A percentile compares a stretch with the other conserved stretches of the same genome.
Conservation (phyloP, 2,113 vertebrate genomes). For the Protobothrops flavoviridis region DNA sequence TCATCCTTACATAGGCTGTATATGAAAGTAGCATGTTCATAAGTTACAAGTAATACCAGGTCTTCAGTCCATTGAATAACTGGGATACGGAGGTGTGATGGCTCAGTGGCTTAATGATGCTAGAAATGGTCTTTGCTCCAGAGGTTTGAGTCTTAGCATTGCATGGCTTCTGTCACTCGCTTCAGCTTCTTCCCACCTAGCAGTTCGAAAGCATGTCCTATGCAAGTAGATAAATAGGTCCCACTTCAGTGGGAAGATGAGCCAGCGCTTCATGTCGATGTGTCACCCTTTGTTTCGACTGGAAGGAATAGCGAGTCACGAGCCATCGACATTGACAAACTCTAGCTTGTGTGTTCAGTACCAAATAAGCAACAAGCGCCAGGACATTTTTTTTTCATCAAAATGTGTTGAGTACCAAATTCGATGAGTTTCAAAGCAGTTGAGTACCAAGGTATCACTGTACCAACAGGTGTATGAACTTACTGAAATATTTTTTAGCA, state of each 20-base stretch:
- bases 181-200: no score
- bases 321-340: neutral
- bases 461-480: neutral
- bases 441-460: neutral
- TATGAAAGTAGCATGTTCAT: neutral
- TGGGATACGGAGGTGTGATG: no score
- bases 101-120: no score
- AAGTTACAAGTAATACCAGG: neutral
- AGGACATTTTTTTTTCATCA: neutral
- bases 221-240: no score
- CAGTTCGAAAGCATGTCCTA: no score
- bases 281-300: neutral
- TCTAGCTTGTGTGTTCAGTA: neutral
- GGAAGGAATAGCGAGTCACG: neutral
- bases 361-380: neutral
- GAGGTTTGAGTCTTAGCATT: no score
- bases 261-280: no score
- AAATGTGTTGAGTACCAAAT: neutral
- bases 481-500: conserved; percentile 13
- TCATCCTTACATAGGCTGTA: neutral
- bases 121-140: no score
- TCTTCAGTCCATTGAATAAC: neutral
- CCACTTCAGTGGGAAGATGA: no score
- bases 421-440: neutral
- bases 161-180: no score